Base-by-base conservation (phyloP, 2,888 invertebrate genomes). In the Creontiades dilutus region DNA sequence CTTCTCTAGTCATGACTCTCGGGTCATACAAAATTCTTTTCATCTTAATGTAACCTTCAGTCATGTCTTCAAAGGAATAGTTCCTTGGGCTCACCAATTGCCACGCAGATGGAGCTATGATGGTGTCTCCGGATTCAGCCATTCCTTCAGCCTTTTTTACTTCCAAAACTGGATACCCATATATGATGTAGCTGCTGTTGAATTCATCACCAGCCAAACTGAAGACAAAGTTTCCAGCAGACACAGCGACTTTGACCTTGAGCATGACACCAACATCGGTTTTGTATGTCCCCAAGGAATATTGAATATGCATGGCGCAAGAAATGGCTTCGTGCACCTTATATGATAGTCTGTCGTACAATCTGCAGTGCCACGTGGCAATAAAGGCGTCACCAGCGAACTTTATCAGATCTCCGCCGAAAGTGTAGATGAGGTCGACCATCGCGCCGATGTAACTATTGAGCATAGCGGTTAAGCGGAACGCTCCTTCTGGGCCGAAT, bases 361-460 rank as follows among this genome's bases (percentile, higher is more conserved):
- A 94, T 57, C 93, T 93, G 16, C 94, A 94, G 92, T 95, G 95
- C 95, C 95, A 96, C 57, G 95, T 93, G 11, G 95, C 95, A 76
- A 96, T 92, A 92, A 96, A 94, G 0, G 95, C 95, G 91, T 95
- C 95, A 0, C 92, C 93, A 37, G 95, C 95, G 92, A 95, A 95
- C 92, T 95, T 95, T 0, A 95, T 92, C 37, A 96, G 94, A 91
- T 96, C 96, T 0, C 96, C 96, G 0, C 95, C 95, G 90, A 94
- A 94, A 61, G 93, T 94, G 90, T 95, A 94, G 90, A 95, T 94
- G 12, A 95, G 94, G 93, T 95, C 95, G 61, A 95, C 95, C 14
- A 96, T 94, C 0, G 95, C 94, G 4, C 95, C 95, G 27, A 96
- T 94, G 92, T 95, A 96, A 0, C 94, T 94, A 92, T 96, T 96